These are phyloP conservation scores for Colostygia pectinataria DNA, from an alignment of 2,888 invertebrate species.

Conservation along the genomic window DNA sequence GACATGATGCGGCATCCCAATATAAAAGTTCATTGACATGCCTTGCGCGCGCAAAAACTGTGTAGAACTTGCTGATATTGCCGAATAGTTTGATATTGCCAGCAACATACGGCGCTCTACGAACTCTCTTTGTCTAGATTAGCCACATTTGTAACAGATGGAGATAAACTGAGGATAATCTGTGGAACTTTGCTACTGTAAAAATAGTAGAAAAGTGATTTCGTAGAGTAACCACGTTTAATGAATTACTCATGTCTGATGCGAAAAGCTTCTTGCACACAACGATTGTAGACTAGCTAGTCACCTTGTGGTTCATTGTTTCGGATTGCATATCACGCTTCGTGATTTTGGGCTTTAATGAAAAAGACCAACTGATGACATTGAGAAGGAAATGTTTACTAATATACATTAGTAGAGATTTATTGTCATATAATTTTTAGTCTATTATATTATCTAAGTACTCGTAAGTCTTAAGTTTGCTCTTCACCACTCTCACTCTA, in stretches of 20 bases:
- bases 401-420: too few species aligned
- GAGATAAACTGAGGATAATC: slow-evolving; percentile 20
- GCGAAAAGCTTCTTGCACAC: background rate
- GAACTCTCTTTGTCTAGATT: slow-evolving; percentile 27
- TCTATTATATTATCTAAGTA: too few species aligned
- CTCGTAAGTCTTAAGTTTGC: too few species aligned
- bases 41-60: slow-evolving; percentile 22
- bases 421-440: too few species aligned
- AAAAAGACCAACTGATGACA: too few species aligned
- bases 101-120: slow-evolving; percentile 21
- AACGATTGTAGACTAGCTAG: background rate
- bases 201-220: slow-evolving; percentile 19
- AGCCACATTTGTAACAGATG: slow-evolving; percentile 28
- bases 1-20: slow-evolving; percentile 20
- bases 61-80: slow-evolving; percentile 25
- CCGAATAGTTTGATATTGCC: slow-evolving; percentile 29
- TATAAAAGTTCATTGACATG: slow-evolving; percentile 28
- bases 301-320: background rate
- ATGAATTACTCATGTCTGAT: slow-evolving; percentile 10
- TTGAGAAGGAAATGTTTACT: too few species aligned
- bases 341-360: background rate
- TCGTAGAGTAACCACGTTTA: slow-evolving; percentile 3
- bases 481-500: too few species aligned
- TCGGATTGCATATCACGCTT: background rate
- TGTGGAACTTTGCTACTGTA: slow-evolving; percentile 18